These are phyloP conservation scores for Uropetala carovei DNA, from an alignment of 2,888 invertebrate species.

Conservation along the genomic window DNA sequence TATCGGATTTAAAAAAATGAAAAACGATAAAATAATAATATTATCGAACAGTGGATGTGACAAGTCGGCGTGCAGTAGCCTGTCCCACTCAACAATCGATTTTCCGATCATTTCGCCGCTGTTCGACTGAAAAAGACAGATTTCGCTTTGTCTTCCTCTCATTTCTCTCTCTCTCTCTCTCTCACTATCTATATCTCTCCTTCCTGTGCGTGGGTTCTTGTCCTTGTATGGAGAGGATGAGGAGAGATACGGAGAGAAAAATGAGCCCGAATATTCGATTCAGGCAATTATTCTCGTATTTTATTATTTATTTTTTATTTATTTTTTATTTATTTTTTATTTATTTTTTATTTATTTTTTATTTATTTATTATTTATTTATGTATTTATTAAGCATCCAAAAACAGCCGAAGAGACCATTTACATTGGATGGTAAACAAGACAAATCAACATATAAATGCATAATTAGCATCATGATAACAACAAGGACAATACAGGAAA, in stretches of 20 bases:
- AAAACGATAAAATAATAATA: constrained; percentile 1
- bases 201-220: not conserved
- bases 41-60: constrained; percentile 5
- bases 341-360: too few relatives aligned
- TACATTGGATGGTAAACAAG: too few relatives aligned
- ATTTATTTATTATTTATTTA: too few relatives aligned
- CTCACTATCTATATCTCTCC: too few relatives aligned
- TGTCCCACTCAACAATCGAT: not conserved
- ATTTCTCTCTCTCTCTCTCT: not conserved
- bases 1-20: not conserved
- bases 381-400: too few relatives aligned
- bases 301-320: too few relatives aligned
- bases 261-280: not conserved
- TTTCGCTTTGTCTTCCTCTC: not conserved
- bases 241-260: not conserved
- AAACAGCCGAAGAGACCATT: too few relatives aligned
- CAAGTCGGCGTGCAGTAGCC: constrained; percentile 6
- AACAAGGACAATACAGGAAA: too few relatives aligned
- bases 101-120: not conserved
- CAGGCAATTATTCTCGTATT: too few relatives aligned
- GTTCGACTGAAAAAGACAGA: constrained; percentile 13
- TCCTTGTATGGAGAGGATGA: not conserved
- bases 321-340: too few relatives aligned
- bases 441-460: too few relatives aligned
- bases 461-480: too few relatives aligned